Base-by-base conservation (phyloP, 1,140 invertebrate genomes). In the Lepeophtheirus salmonis region DNA sequence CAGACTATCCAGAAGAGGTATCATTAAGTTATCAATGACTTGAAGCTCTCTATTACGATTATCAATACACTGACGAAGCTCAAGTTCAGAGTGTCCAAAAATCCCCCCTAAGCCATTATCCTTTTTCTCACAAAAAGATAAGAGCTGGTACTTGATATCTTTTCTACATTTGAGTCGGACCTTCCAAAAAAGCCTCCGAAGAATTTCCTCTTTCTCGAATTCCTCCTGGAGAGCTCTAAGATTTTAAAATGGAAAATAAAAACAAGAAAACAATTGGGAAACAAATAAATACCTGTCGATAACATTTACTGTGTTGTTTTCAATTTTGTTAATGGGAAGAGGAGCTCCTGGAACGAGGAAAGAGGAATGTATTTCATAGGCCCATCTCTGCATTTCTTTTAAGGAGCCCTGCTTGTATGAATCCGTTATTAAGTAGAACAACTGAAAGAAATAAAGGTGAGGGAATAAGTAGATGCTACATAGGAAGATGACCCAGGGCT, bases 61-160 rank as follows among this genome's bases (percentile, higher is more conserved):
- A 56, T 81, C 77, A 65, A 81, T 80, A 62, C 84, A 83, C 67
- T 86, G 82, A 63, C 82, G 78, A 2, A 96, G 74, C 62, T 84
- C 79, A 50, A 78, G 73, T 70, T 90, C 87, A n/a, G 80, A 77
- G 1, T 88, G 86, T 14, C 89, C 89, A 74, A 88, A 95, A 55
- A 95, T 79, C 30, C 81, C 84, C 12, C 83, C 86, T 53, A 94
- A 74, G n/a, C 90, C 91, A 23, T 89, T 82, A 24, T 82, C 86
- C 64, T 87, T 73, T 71, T 92, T 94, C 56, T 81, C 80, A 68
- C 89, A 83, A 73, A 95, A 95, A 72, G 94, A 89, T 49, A 79
- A 79, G 25, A 96, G 73, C 68, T 89, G 86, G 66, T 84, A 81
- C 61, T 83, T 83, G 23, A 95, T 75, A 67, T 89, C 83, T 63